Evolutionary conservation across 2,113 vertebrate species (phyloP), one percentile per base, ranked within the genome.

Genomic region (Percopsis transmontana): DNA sequence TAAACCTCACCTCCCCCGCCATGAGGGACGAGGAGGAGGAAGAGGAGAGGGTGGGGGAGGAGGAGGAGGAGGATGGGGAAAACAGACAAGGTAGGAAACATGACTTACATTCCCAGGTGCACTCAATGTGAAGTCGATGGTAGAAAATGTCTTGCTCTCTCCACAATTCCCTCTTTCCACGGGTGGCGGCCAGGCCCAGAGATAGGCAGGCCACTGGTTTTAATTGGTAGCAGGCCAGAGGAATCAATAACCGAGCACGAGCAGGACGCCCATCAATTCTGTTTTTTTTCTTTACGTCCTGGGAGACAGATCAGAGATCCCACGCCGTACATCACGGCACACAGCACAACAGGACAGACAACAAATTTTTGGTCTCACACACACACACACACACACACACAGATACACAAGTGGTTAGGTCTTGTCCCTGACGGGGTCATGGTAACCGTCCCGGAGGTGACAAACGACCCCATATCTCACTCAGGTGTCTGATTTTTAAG

Each of bases 1-100:
- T 99, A 85, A 95, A 94, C 66, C 95, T 99, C 80, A 97, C 97
- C 66, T 99, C 97, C 5, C 96, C 95, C 1, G 82, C 93, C 79
- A 95, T 98, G 94, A 95, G 94, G 67, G 89, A 89, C 20, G 90
- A 89, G 0, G 66, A 55, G 0, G 85, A 88, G 0, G 81, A 83
- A 0, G 86, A 82, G 0, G 85, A 87, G 4, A 79, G 80, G 15
- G 82, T 66, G 3, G 88, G 77, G 12, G 82, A 84, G 8, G 80
- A 77, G 10, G 70, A 76, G 1, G 73, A 60, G 0, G 64, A 54
- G 11, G 48, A 42, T 21, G 62, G 13, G 67, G 72, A 85, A 61
- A 68, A 83, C 4, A 82, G 73, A 48, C 45, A 1, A 85, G 89
- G 89, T 90, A 90, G 75, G 87, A 75, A 23, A 48, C 8, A 33